Percentiles rank a stretch among this genome's conserved stretches.
phyloP scores from a whole-genome alignment of 2,113 vertebrate genomes.

The Amphiprion percula region DNA sequence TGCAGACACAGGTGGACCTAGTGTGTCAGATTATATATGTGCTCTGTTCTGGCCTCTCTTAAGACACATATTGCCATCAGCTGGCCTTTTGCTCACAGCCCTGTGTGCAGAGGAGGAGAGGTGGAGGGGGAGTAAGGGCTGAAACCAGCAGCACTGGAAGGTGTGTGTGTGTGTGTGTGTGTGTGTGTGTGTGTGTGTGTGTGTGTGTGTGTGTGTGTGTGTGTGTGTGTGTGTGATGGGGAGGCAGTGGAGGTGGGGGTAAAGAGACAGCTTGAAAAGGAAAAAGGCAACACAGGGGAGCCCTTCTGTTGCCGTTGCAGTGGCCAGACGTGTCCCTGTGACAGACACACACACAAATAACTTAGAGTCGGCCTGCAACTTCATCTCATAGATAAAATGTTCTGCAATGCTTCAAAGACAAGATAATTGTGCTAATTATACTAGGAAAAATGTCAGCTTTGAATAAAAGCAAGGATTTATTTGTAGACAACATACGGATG shows the following conservation, averaged over 20 bases:
- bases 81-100: constrained; percentile 59
- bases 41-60: constrained; percentile 47
- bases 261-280: constrained; percentile 71
- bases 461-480: no score
- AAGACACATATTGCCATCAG: constrained; percentile 66
- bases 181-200: constrained; percentile 50
- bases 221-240: constrained; percentile 16
- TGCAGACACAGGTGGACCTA: constrained; percentile 73
- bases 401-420: not conserved
- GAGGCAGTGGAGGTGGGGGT: constrained; percentile 38
- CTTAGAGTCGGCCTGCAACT: constrained; percentile 27
- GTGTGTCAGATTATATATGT: constrained; percentile 53
- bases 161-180: constrained; percentile 38
- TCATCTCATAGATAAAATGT: not conserved
- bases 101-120: constrained; percentile 35
- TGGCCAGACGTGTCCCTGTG: constrained; percentile 68
- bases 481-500: no score
- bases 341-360: constrained; percentile 48
- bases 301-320: constrained; percentile 68
- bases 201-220: constrained; percentile 27
- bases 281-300: constrained; percentile 66
- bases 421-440: no score
- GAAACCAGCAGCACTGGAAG: constrained; percentile 62
- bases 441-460: no score
- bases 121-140: constrained; percentile 20